These are phyloP conservation scores for Chroicocephalus ridibundus DNA, from an alignment of 2,113 vertebrate genomes.

Conservation along the genomic window DNA sequence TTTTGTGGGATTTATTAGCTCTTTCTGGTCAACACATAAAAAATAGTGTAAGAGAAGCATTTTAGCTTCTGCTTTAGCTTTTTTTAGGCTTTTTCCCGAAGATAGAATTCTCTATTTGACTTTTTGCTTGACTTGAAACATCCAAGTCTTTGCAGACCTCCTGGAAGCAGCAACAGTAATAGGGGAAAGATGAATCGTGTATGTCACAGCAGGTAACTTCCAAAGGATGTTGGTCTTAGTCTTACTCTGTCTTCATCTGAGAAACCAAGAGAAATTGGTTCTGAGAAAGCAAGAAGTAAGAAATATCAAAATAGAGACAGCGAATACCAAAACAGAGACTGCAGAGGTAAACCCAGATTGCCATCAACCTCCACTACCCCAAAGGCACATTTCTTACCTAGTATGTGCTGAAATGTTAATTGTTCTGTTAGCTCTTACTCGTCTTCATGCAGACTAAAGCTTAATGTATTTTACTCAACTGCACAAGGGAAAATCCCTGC, in stretches of 20 bases:
- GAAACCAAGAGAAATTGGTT: neutral
- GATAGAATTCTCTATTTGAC: neutral
- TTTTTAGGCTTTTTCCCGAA: neutral
- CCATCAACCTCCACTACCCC: neutral
- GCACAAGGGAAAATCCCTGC: neutral
- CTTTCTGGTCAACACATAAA: neutral
- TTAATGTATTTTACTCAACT: constrained; percentile 14
- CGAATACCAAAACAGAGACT: neutral
- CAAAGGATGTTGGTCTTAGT: neutral
- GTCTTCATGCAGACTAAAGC: neutral
- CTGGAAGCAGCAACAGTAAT: neutral
- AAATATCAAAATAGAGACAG: neutral
- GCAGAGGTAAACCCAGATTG: neutral
- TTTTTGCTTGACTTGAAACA: neutral
- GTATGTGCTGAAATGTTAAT: constrained; percentile 19
- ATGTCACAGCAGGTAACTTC: neutral
- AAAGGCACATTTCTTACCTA: neutral
- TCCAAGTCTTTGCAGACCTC: neutral
- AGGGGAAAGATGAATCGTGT: neutral
- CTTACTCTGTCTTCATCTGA: neutral
- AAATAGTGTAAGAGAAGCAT: neutral
- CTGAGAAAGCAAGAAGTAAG: neutral
- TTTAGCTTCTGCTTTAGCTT: neutral
- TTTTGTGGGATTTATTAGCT: neutral
- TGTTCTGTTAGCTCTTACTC: constrained; percentile 8